Percentiles rank a stretch among this genome's conserved stretches.
phyloP scores from a whole-genome alignment of 2,113 vertebrate species.

The Heliornis fulica region DNA sequence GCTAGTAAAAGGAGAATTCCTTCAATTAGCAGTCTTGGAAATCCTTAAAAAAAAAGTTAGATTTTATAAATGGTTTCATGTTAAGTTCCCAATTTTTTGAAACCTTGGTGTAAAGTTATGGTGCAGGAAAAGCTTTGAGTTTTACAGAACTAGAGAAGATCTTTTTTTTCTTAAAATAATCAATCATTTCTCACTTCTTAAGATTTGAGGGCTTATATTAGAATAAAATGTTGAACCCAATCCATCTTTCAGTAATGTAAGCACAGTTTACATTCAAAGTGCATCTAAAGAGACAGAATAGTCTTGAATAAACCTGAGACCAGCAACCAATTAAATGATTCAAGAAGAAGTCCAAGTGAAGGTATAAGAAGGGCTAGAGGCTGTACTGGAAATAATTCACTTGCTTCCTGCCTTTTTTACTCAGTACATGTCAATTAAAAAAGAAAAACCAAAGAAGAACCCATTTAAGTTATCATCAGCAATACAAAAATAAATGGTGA shows the following conservation, averaged over 20 bases:
- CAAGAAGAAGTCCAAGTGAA: neutral
- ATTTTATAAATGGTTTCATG: neutral
- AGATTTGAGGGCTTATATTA: neutral
- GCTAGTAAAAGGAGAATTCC: neutral
- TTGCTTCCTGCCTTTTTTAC: neutral
- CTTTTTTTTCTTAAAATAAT: neutral
- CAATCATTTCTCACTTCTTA: neutral
- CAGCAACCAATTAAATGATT: neutral
- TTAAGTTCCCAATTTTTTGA: neutral
- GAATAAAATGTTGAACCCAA: neutral
- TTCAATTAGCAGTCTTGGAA: neutral
- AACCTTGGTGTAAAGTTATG: neutral
- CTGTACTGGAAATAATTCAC: neutral
- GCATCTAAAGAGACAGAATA: neutral
- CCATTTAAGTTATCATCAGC: neutral
- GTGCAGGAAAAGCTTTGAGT: neutral
- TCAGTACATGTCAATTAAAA: neutral
- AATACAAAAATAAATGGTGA: neutral
- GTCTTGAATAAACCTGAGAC: neutral
- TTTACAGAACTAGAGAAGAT: neutral
- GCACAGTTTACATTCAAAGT: neutral
- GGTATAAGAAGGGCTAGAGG: neutral
- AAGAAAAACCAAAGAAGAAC: too few relatives aligned
- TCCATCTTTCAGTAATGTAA: neutral
- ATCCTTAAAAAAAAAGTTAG: neutral